Evolutionary conservation across 2,113 vertebrate species (phyloP).

Genomic region (Himantopus leucocephalus): DNA sequence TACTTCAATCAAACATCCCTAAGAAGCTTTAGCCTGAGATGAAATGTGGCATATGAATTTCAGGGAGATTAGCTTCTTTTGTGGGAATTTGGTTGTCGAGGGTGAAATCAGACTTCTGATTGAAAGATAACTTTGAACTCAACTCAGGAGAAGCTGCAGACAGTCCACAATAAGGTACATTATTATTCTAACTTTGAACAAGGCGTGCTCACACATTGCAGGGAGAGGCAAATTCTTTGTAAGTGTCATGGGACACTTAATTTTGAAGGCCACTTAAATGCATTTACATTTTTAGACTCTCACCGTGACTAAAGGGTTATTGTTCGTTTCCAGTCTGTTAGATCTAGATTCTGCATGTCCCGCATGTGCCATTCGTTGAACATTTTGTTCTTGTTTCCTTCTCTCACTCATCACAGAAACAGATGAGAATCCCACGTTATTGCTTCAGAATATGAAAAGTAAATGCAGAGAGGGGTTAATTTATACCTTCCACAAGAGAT

Average conservation of each 20-base stretch:
- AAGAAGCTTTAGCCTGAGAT: conserved; percentile 5
- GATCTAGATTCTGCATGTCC: not conserved
- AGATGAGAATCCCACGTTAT: not conserved
- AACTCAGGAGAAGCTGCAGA: not conserved
- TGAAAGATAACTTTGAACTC: conserved; percentile 38
- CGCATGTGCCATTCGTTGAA: not conserved
- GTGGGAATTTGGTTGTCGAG: not conserved
- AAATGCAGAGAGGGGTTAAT: conserved; percentile 38
- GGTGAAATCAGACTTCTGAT: not conserved
- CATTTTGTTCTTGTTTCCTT: not conserved
- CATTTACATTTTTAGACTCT: conserved; percentile 18
- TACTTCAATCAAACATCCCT: not conserved
- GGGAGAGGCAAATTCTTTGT: not conserved
- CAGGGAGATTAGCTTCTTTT: not conserved
- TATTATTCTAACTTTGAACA: not conserved
- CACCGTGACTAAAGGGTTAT: not conserved
- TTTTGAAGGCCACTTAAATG: conserved; percentile 30
- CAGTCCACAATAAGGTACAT: not conserved
- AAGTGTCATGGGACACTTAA: not conserved
- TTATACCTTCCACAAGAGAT: conserved; percentile 15
- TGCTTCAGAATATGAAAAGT: conserved; percentile 34
- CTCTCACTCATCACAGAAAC: not conserved
- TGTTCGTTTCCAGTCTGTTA: not conserved
- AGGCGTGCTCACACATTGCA: not conserved
- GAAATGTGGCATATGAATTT: not conserved